These are phyloP conservation scores for Hybos culiciformis DNA, from an alignment of 2,888 invertebrate genomes.

Conservation along the genomic window DNA sequence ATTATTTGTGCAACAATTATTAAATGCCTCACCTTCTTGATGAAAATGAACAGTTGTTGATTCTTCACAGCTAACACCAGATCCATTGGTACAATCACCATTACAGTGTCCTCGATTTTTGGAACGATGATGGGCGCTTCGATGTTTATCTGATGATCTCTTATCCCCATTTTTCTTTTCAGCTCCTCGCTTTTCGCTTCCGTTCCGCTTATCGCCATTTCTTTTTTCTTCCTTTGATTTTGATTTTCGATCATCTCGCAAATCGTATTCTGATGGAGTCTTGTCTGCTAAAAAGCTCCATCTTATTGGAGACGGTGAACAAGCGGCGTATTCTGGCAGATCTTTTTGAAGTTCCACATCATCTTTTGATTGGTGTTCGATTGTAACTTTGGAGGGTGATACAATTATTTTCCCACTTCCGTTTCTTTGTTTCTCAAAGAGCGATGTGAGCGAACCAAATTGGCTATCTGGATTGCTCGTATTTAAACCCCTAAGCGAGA, in stretches of 20 bases:
- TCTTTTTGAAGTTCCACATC: conserved; percentile 24
- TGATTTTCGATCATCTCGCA: conserved; percentile 4
- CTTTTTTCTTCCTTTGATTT: conserved; percentile 5
- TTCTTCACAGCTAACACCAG: conserved; percentile 18
- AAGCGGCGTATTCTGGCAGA: conserved; percentile 33
- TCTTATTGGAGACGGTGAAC: conserved; percentile 35
- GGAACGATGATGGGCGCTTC: background rate
- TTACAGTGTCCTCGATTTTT: conserved; percentile 5
- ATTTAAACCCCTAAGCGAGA: conserved; percentile 30
- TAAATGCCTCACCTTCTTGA: conserved; percentile 34
- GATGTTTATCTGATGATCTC: conserved; percentile 7
- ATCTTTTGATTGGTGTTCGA: conserved; percentile 30
- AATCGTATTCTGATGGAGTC: conserved; percentile 27
- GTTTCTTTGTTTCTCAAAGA: conserved; percentile 31
- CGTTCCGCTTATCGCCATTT: conserved; percentile 10
- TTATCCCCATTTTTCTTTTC: conserved; percentile 10
- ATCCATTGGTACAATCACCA: conserved; percentile 22
- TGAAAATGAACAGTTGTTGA: conserved; percentile 34
- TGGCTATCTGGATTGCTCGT: conserved; percentile 29
- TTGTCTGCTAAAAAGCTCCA: conserved; percentile 35
- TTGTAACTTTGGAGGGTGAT: conserved; percentile 26
- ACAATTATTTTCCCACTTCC: conserved; percentile 20
- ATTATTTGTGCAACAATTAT: conserved; percentile 34
- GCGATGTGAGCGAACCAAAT: conserved; percentile 31
- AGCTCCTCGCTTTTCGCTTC: conserved; percentile 12